Evolutionary conservation across 2,888 invertebrate genomes (phyloP), one percentile per base, ranked within the genome.

Genomic region (Hypena proboscidalis): DNA sequence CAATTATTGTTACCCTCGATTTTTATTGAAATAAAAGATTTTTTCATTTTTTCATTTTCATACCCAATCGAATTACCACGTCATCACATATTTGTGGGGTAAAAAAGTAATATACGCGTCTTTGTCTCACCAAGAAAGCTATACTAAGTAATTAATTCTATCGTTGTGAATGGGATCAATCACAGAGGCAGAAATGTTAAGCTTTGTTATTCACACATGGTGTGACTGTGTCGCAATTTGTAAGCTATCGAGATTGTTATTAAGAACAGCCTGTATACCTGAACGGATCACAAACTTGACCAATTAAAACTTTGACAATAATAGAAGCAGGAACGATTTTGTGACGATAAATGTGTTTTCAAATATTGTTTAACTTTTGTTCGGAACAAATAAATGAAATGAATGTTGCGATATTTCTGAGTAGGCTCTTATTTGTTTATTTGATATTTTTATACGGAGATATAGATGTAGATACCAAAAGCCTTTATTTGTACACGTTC

Each of bases 271-370:
- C 32, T 26, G n/a, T 27, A 19, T 56, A 54, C 54, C 51, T 54
- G 44, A n/a, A 52, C 43, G 59, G 27, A 54, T 57, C 40, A 25
- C 25, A 19, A 63, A 59, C 43, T 59, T 57, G 57, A 59, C 53
- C 51, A 59, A 63, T 63, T 59, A 59, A 53, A 59, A 59, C 53
- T 59, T 63, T 29, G 17, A 49, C 41, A 61, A 48, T 58, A 61
- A 49, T 49, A 39, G 31, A 25, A 27, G 9, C 31, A 47, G 27
- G 21, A 30, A 58, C 44, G 47, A 48, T 54, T 60, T 50, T 48
- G 42, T 48, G 22, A 41, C 54, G 50, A 48, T 57, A 53, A 60
- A 60, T 54, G 48, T 44, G 29, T 44, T 43, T 37, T 44, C 38
- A 38, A 43, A 33, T 43, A 41, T 45, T 43, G 45, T 46, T 53